These are phyloP conservation scores for Streblospio benedicti DNA, from an alignment of 1,140 invertebrate species.

Conservation along the genomic window DNA sequence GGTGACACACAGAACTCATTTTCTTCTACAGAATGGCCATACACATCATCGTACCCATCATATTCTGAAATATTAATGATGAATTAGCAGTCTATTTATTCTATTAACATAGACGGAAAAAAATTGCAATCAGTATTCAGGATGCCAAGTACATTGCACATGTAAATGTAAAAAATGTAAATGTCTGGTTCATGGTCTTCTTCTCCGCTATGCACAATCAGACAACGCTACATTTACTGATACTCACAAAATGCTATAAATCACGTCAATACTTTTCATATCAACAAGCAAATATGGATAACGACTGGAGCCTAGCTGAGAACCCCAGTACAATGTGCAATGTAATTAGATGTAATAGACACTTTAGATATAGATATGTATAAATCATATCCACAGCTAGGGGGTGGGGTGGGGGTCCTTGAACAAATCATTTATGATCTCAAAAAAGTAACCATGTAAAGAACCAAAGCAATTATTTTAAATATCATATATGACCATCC, in stretches of 20 bases:
- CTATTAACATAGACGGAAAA: neutral
- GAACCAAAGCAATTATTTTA: too few relatives aligned
- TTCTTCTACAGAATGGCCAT: constrained; percentile 84
- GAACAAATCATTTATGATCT: too few relatives aligned
- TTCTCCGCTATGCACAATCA: neutral
- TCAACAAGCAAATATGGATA: neutral
- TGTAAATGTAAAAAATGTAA: neutral
- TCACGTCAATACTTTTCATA: neutral
- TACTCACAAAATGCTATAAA: neutral
- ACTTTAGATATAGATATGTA: too few relatives aligned
- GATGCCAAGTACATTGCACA: neutral
- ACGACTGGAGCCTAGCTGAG: neutral
- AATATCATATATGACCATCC: too few relatives aligned
- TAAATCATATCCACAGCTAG: too few relatives aligned
- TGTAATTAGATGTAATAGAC: too few relatives aligned
- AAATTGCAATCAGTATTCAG: neutral
- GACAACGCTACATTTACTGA: neutral
- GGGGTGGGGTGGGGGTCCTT: too few relatives aligned
- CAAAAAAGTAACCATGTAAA: too few relatives aligned
- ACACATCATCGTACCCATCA: constrained; percentile 81
- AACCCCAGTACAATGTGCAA: too few relatives aligned
- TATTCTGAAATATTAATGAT: constrained; percentile 57
- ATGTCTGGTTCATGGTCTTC: neutral
- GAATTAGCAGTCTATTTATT: constrained; percentile 1
- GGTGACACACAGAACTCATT: constrained; percentile 76